Evolutionary conservation across 2,113 vertebrate genomes (phyloP).

Genomic region (Anthoscopus minutus): DNA sequence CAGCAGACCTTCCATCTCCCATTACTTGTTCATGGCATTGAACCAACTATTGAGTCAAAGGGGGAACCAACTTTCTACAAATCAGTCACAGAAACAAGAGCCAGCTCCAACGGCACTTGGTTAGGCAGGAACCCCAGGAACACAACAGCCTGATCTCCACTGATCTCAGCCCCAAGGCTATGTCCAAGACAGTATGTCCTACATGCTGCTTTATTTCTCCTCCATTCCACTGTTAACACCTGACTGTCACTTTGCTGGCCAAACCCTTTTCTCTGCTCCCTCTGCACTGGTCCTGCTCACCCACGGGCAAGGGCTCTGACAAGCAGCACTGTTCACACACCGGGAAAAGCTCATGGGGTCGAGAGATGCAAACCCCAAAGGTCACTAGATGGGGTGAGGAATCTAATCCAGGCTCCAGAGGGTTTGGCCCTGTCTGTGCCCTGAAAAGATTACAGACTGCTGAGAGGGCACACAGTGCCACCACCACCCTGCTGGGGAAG

Average conservation of each 20-base stretch:
- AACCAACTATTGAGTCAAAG: background rate
- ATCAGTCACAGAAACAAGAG: background rate
- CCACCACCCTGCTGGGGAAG: background rate
- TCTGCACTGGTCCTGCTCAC: background rate
- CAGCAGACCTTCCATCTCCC: background rate
- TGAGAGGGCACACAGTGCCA: background rate
- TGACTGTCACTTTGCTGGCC: background rate
- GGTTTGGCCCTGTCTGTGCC: background rate
- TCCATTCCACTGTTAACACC: background rate
- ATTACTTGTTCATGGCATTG: background rate
- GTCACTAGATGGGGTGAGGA: background rate
- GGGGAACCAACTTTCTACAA: background rate
- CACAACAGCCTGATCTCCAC: background rate
- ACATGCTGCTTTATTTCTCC: background rate
- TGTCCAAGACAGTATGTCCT: background rate
- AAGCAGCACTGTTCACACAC: background rate
- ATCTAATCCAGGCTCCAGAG: background rate
- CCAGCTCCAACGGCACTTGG: background rate
- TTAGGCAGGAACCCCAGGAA: background rate
- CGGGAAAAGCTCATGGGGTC: background rate
- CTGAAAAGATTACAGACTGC: background rate
- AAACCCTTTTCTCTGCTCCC: background rate
- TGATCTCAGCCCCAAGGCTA: background rate
- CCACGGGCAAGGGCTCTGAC: background rate
- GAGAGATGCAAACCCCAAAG: background rate